Percentiles rank a stretch among this genome's conserved stretches.
Conservation (phyloP, 2,888 invertebrate genomes). For the Timema cristinae region DNA sequence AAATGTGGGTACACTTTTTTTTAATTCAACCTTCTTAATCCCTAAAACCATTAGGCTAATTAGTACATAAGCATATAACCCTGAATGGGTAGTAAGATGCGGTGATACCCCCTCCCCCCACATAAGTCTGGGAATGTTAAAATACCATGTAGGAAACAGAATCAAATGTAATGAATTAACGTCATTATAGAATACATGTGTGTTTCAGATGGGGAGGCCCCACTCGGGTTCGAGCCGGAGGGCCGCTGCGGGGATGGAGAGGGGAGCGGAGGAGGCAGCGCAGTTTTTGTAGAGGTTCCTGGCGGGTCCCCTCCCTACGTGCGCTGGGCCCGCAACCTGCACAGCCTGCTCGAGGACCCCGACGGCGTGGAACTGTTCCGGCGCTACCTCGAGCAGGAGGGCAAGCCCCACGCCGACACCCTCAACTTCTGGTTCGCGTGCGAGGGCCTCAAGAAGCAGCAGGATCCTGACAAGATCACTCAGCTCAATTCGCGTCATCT, state of each 20-base stretch:
- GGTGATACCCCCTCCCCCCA: too few relatives aligned
- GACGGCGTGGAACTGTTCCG: slow-evolving; percentile 87
- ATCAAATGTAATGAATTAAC: too few relatives aligned
- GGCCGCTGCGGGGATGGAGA: slow-evolving; percentile 49
- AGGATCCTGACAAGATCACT: slow-evolving; percentile 65
- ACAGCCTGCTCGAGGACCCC: slow-evolving; percentile 78
- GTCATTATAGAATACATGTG: too few relatives aligned
- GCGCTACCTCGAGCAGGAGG: slow-evolving; percentile 72
- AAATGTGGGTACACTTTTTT: too few relatives aligned
- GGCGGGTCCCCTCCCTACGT: slow-evolving; percentile 65
- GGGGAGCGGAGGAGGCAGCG: slow-evolving; percentile 36
- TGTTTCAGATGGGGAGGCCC: slow-evolving; percentile 41
- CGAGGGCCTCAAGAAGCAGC: slow-evolving; percentile 77
- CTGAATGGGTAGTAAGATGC: too few relatives aligned
- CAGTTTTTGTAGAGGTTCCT: slow-evolving; percentile 35
- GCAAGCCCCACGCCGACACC: slow-evolving; percentile 70
- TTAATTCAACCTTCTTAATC: too few relatives aligned
- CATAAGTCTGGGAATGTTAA: too few relatives aligned
- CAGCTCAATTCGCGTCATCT: slow-evolving; percentile 54
- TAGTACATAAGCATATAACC: too few relatives aligned
- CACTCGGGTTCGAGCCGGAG: slow-evolving; percentile 55
- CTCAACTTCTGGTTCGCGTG: slow-evolving; percentile 94
- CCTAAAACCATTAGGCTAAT: too few relatives aligned
- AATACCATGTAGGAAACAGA: too few relatives aligned
- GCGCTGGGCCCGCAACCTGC: slow-evolving; percentile 85